Conservation (phyloP, 2,888 invertebrate genomes). For the Neuroscelio doddi region DNA sequence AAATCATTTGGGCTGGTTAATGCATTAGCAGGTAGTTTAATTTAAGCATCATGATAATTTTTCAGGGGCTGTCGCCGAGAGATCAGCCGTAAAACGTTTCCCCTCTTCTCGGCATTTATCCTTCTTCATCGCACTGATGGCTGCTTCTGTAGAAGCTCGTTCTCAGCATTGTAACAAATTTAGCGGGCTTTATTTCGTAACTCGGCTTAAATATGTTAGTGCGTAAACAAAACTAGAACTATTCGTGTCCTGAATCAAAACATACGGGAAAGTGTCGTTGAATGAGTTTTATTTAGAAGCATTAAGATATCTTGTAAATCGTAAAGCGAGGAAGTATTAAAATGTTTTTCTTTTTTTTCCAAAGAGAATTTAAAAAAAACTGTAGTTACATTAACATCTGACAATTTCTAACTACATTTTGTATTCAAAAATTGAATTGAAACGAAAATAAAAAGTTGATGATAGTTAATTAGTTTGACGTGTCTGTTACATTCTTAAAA, state of each 20-base stretch:
- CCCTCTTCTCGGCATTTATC: conserved; percentile 33
- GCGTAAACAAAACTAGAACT: conserved; percentile 29
- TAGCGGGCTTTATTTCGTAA: conserved; percentile 38
- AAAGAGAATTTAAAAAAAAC: no score
- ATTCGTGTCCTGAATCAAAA: conserved; percentile 25
- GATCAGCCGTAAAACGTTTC: conserved; percentile 51
- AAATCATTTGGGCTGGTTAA: conserved; percentile 52
- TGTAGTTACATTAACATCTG: no score
- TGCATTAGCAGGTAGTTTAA: conserved; percentile 59
- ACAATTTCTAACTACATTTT: no score
- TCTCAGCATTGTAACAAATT: conserved; percentile 44
- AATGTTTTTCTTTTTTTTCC: no score
- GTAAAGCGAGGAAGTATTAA: no score
- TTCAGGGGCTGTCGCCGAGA: conserved; percentile 57
- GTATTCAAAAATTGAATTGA: no score
- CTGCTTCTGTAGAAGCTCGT: conserved; percentile 32
- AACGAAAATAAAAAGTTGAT: no score
- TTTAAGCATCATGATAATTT: conserved; percentile 56
- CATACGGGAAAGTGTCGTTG: not conserved
- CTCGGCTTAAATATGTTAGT: conserved; percentile 20
- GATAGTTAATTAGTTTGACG: no score
- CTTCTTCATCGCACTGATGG: conserved; percentile 35
- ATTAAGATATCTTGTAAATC: conserved; percentile 2
- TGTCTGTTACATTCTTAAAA: no score
- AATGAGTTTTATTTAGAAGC: conserved; percentile 13